Percentiles rank a stretch among this genome's conserved stretches.
phyloP scores from a whole-genome alignment of 2,888 invertebrate species.

The Chrysolina haemoptera region DNA sequence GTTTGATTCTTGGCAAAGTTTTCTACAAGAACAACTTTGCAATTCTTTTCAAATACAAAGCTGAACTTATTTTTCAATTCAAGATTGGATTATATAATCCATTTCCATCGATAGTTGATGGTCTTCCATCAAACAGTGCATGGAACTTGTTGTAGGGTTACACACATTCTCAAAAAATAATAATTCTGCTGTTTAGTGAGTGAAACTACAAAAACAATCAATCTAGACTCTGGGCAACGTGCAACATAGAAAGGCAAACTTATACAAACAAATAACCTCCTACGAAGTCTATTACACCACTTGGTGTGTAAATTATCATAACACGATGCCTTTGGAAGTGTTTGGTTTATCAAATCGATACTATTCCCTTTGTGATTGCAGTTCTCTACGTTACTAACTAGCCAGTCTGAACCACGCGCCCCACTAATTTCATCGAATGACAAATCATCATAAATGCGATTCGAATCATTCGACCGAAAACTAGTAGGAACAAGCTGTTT shows the following conservation, averaged over 20 bases:
- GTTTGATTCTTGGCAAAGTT: no score
- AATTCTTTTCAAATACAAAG: no score
- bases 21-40: no score
- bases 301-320: constrained; percentile 10
- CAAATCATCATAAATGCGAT: constrained; percentile 6
- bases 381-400: background rate
- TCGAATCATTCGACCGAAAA: background rate
- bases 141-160: no score
- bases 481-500: background rate
- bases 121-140: no score
- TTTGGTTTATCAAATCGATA: constrained; percentile 25
- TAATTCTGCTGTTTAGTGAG: no score
- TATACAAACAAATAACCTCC: background rate
- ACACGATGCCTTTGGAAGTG: background rate
- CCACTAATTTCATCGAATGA: background rate
- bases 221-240: no score
- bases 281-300: background rate
- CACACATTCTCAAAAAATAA: no score
- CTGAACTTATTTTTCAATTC: no score
- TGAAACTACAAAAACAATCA: no score
- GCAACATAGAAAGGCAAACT: background rate
- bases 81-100: no score
- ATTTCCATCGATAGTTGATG: no score
- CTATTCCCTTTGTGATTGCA: constrained; percentile 19
- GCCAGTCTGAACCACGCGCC: background rate